Conservation (phyloP, 2,888 invertebrate species). For the Priocnemis perturbator region DNA sequence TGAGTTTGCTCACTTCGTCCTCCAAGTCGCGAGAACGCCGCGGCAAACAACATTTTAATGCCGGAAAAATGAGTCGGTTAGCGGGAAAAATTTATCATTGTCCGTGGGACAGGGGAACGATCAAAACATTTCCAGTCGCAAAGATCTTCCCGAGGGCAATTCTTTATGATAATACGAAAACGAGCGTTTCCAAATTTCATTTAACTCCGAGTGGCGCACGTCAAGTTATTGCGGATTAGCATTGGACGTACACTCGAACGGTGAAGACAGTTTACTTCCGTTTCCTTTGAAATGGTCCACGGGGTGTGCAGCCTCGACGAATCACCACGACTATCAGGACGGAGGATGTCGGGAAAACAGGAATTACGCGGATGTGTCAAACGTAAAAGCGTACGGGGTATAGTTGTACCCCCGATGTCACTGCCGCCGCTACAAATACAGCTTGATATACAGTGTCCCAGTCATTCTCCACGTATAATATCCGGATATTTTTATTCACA, state of each 20-base stretch:
- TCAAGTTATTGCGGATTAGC: too few species aligned
- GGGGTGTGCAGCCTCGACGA: too few species aligned
- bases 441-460: not conserved
- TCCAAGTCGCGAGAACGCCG: not conserved
- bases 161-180: not conserved
- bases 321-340: too few species aligned
- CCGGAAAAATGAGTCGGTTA: too few species aligned
- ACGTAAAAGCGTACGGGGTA: not conserved
- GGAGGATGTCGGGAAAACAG: not conserved
- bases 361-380: not conserved
- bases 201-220: too few species aligned
- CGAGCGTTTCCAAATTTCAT: not conserved
- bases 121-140: too few species aligned
- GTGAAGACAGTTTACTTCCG: too few species aligned
- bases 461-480: slow-evolving; percentile 6
- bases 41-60: not conserved
- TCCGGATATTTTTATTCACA: slow-evolving; percentile 13
- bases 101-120: too few species aligned
- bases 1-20: not conserved
- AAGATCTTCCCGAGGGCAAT: not conserved
- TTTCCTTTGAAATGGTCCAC: too few species aligned
- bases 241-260: too few species aligned
- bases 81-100: too few species aligned
- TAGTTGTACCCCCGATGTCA: too few species aligned
- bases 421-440: not conserved